phyloP scores from a whole-genome alignment of 2,113 vertebrate genomes.

The Protobothrops mucrosquamatus region DNA sequence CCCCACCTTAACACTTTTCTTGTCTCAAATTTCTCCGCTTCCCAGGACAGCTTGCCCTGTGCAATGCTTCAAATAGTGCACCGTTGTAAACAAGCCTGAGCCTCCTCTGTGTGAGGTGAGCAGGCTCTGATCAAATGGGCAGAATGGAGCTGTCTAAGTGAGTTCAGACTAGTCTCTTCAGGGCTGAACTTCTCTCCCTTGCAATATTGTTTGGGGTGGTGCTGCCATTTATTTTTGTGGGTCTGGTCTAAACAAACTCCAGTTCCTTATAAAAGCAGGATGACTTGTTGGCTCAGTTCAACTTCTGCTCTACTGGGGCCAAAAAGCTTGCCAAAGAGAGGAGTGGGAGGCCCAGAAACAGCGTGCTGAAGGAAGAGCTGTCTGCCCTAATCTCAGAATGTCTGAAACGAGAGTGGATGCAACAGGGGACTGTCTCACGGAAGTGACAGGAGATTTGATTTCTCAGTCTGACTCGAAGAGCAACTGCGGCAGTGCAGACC shows the following conservation, averaged over 20 bases:
- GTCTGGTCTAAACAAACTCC: slow-evolving; percentile 38
- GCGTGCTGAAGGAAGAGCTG: neutral
- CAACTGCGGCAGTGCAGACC: neutral
- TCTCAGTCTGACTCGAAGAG: neutral
- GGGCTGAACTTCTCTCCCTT: slow-evolving; percentile 29
- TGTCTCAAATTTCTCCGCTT: slow-evolving; percentile 10
- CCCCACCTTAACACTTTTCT: neutral
- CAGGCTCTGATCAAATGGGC: neutral
- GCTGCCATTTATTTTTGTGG: neutral
- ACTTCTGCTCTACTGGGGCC: neutral
- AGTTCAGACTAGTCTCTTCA: fast-evolving
- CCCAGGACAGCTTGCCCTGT: neutral
- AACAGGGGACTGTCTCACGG: neutral
- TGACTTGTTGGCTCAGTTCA: neutral
- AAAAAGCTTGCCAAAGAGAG: neutral
- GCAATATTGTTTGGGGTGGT: slow-evolving; percentile 46
- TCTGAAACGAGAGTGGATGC: neutral
- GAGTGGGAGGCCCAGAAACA: neutral
- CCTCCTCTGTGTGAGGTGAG: neutral
- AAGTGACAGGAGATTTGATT: neutral
- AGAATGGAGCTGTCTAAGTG: neutral
- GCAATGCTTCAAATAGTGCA: neutral
- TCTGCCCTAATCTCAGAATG: neutral
- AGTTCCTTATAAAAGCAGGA: slow-evolving; percentile 46
- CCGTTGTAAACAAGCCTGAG: neutral